A percentile compares a stretch with the other conserved stretches of the same genome.
phyloP scores from a whole-genome alignment of 2,888 invertebrate species.

The Chalcis sispes region DNA sequence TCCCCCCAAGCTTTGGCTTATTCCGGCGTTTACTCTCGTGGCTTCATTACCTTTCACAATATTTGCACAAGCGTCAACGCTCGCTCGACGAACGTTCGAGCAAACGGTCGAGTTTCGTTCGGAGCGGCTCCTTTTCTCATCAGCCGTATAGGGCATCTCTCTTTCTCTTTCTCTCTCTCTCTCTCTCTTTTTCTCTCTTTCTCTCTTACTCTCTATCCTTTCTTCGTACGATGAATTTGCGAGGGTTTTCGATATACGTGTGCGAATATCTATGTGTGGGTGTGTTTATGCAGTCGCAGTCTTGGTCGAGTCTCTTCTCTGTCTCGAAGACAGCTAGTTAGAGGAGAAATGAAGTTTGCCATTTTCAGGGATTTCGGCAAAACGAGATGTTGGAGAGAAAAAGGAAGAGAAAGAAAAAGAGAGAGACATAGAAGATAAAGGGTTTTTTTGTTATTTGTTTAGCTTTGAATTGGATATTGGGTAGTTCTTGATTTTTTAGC shows the following conservation, averaged over 20 bases:
- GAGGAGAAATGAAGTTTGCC: not conserved
- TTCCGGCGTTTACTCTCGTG: slow-evolving; percentile 69
- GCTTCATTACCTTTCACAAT: slow-evolving; percentile 75
- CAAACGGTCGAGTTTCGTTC: not conserved
- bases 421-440: no score
- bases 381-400: not conserved
- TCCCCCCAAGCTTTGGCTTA: slow-evolving; percentile 47
- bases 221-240: not conserved
- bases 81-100: slow-evolving; percentile 55
- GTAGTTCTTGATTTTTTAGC: no score
- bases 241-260: not conserved
- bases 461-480: no score
- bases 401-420: no score
- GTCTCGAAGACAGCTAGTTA: not conserved
- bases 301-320: no score
- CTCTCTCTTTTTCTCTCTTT: no score
- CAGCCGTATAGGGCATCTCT: slow-evolving; percentile 13
- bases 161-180: no score
- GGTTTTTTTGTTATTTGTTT: no score
- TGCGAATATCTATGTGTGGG: not conserved
- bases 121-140: slow-evolving; percentile 44
- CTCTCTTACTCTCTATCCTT: no score
- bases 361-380: slow-evolving; percentile 3
- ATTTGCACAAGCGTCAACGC: slow-evolving; percentile 72
- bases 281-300: not conserved